These are phyloP conservation scores for Porites australiensis DNA, from an alignment of 64 coral and sea anemone genomes.

Conservation along the genomic window DNA sequence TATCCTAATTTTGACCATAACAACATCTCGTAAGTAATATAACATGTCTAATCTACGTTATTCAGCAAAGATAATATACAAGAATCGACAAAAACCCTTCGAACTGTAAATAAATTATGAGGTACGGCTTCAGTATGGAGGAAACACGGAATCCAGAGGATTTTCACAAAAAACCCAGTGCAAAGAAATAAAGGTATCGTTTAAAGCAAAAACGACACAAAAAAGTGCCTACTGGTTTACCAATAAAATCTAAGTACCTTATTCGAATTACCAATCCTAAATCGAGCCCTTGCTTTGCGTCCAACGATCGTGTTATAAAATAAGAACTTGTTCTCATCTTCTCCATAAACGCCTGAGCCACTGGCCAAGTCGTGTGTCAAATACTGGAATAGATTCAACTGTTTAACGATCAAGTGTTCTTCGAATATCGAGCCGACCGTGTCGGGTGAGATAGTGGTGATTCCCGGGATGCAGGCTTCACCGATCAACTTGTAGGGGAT, in stretches of 20 bases:
- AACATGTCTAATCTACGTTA: too few species aligned
- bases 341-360: conserved; percentile 95
- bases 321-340: conserved; percentile 97
- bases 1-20: too few species aligned
- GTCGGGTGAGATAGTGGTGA: conserved; percentile 72
- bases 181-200: too few species aligned
- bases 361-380: conserved; percentile 83
- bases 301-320: conserved; percentile 98
- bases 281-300: conserved; percentile 88
- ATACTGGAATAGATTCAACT: conserved; percentile 91
- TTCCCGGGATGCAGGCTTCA: conserved; percentile 92
- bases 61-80: too few species aligned
- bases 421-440: conserved; percentile 97
- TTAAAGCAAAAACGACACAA: background rate
- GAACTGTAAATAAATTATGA: too few species aligned
- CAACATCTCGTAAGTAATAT: too few species aligned
- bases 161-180: too few species aligned
- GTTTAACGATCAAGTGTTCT: conserved; percentile 95
- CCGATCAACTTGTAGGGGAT: conserved; percentile 98
- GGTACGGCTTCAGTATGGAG: too few species aligned
- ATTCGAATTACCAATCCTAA: conserved; percentile 93
- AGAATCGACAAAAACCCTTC: too few species aligned
- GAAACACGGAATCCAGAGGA: too few species aligned
- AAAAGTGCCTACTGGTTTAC: background rate
- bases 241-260: conserved; percentile 60